phyloP scores from a whole-genome alignment of 2,888 invertebrate genomes.

The Erannis defoliaria region DNA sequence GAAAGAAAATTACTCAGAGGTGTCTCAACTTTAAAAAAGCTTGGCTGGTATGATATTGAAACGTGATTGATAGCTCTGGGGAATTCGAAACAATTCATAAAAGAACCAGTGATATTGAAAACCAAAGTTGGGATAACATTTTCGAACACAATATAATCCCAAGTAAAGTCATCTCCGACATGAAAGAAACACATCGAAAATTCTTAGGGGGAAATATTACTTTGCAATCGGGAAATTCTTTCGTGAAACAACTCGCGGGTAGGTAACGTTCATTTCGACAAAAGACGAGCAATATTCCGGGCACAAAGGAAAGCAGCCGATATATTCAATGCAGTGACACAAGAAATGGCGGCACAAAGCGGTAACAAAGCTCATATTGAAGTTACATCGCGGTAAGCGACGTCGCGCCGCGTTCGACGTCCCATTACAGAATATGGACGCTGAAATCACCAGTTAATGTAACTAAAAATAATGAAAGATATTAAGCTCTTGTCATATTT shows the following conservation, averaged over 20 bases:
- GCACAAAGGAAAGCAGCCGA: conserved; percentile 85
- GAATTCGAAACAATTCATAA: conserved; percentile 52
- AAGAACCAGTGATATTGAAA: conserved; percentile 64
- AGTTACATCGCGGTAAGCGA: conserved; percentile 64
- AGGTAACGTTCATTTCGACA: conserved; percentile 85
- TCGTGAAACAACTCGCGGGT: conserved; percentile 83
- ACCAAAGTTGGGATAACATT: conserved; percentile 70
- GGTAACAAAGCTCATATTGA: conserved; percentile 85
- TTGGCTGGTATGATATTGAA: conserved; percentile 40
- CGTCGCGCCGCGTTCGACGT: conserved; percentile 16
- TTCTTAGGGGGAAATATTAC: conserved; percentile 86
- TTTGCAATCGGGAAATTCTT: conserved; percentile 86
- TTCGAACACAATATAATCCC: conserved; percentile 76
- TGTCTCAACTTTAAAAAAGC: conserved; percentile 26
- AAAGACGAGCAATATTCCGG: conserved; percentile 85
- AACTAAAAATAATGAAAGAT: not conserved
- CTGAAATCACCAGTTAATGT: conserved; percentile 13
- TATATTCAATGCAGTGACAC: conserved; percentile 87
- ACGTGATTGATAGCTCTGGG: conserved; percentile 52
- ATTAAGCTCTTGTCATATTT: not conserved
- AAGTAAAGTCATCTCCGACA: conserved; percentile 82
- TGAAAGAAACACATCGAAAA: conserved; percentile 84
- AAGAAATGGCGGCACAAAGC: conserved; percentile 83
- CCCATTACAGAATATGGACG: conserved; percentile 22
- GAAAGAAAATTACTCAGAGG: conserved; percentile 16